Evolutionary conservation across 2,113 vertebrate genomes (phyloP).

Genomic region (Cyphomyrus discorhynchus): DNA sequence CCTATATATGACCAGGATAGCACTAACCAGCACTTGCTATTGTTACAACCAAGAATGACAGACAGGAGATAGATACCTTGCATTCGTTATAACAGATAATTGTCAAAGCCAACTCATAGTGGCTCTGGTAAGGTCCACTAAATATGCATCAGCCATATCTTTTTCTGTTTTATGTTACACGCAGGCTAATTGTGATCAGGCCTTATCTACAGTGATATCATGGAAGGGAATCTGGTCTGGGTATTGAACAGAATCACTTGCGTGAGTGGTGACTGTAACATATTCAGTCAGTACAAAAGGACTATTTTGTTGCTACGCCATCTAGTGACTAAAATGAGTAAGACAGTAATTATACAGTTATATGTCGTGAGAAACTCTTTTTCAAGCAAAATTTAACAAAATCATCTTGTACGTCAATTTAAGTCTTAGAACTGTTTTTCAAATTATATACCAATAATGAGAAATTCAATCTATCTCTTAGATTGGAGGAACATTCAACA

Average conservation of each 20-base stretch:
- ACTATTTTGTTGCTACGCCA: neutral
- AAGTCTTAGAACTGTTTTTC: neutral
- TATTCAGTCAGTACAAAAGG: neutral
- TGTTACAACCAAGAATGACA: neutral
- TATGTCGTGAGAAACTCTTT: neutral
- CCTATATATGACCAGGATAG: neutral
- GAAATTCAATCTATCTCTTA: neutral
- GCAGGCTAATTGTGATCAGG: neutral
- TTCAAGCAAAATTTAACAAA: neutral
- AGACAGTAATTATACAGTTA: neutral
- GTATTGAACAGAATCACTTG: neutral
- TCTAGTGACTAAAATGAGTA: conserved; percentile 17
- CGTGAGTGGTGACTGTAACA: neutral
- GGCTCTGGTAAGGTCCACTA: neutral
- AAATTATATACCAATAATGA: neutral
- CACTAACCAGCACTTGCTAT: neutral
- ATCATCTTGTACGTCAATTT: neutral
- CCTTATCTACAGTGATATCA: conserved; percentile 11
- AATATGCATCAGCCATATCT: conserved; percentile 1
- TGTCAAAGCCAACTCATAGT: neutral
- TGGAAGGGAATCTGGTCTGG: neutral
- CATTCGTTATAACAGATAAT: neutral
- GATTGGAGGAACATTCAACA: neutral
- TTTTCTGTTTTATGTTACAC: neutral
- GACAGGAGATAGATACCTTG: neutral